A percentile compares a stretch with the other conserved stretches of the same genome.
Conservation (phyloP, 2,113 vertebrate genomes). For the Nymphicus hollandicus region DNA sequence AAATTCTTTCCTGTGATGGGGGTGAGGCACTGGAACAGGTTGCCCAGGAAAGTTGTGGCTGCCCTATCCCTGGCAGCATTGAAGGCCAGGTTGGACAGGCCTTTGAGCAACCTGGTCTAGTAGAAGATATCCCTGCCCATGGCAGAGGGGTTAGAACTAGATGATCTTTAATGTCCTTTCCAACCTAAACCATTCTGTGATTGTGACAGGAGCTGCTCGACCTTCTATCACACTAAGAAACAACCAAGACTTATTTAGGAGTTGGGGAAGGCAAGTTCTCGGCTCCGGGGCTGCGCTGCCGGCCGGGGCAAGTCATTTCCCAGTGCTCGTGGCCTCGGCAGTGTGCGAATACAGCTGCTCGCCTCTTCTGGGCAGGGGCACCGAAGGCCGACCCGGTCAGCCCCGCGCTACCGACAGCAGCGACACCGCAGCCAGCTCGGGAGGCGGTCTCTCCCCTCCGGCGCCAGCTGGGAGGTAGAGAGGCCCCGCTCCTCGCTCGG, state of each 20-base stretch:
- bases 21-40: neutral
- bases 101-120: neutral
- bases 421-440: neutral
- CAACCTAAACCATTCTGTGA: neutral
- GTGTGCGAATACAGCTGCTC: neutral
- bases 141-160: neutral
- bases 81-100: neutral
- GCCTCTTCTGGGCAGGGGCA: neutral
- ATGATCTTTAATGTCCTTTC: neutral
- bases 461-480: neutral
- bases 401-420: accelerated
- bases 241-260: neutral
- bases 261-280: neutral
- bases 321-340: neutral
- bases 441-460: neutral
- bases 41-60: neutral
- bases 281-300: neutral
- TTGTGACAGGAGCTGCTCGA: too few relatives aligned
- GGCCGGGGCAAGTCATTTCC: neutral
- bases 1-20: neutral
- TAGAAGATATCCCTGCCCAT: neutral
- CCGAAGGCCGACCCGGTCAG: neutral
- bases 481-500: too few relatives aligned
- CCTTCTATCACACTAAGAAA: accelerated
- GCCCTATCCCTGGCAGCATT: neutral